These are phyloP conservation scores for Leucopternis melanops DNA, from an alignment of 2,113 vertebrate genomes.

Conservation along the genomic window DNA sequence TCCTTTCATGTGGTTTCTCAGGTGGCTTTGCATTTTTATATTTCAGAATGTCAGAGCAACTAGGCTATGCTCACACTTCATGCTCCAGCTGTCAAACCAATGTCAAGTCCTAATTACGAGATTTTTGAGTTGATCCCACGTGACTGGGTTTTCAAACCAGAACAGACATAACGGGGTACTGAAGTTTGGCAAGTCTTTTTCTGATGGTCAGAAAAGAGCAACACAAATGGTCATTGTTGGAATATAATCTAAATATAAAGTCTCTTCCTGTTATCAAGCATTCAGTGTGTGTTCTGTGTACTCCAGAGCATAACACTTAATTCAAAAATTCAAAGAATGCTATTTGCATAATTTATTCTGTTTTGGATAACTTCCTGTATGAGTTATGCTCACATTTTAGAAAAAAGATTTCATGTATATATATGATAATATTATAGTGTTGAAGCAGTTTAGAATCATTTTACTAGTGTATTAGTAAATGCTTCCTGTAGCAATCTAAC, in stretches of 20 bases:
- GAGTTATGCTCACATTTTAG: background rate
- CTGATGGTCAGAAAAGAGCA: background rate
- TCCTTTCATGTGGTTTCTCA: background rate
- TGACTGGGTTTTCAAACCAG: background rate
- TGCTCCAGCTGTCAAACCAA: background rate
- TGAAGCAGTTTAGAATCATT: background rate
- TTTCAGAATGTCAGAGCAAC: background rate
- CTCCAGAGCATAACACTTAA: background rate
- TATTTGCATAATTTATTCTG: background rate
- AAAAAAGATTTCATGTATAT: background rate
- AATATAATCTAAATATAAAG: background rate
- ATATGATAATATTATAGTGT: background rate
- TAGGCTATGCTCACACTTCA: background rate
- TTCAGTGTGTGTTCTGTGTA: background rate
- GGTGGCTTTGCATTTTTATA: background rate
- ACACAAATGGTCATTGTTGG: background rate
- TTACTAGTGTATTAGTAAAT: background rate
- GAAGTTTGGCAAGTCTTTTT: background rate
- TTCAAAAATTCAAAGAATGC: background rate
- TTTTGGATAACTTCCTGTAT: background rate
- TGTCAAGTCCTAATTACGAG: background rate
- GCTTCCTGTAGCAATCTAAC: background rate
- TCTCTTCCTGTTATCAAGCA: background rate
- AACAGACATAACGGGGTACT: background rate
- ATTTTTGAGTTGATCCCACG: background rate